A percentile compares a stretch with the other conserved stretches of the same genome.
phyloP scores from a whole-genome alignment of 2,797 vertebrate species.

The Antennarius maculatus region DNA sequence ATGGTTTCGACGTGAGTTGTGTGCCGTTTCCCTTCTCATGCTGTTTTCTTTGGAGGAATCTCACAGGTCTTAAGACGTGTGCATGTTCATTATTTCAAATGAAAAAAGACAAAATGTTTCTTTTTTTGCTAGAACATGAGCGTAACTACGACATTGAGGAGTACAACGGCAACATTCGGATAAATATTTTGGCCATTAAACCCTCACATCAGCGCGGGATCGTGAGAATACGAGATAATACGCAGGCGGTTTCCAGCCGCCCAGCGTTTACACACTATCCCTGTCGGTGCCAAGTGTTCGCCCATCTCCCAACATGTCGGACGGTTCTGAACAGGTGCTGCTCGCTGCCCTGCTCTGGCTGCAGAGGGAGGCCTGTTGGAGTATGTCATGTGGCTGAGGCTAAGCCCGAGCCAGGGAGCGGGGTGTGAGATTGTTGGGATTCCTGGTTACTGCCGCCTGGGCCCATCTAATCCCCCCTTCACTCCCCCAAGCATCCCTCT shows the following conservation, averaged over 20 bases:
- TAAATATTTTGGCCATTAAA: constrained; percentile 5
- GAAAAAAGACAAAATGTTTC: not conserved
- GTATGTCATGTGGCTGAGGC: constrained; percentile 74
- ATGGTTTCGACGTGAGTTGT: not conserved
- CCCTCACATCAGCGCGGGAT: constrained; percentile 4
- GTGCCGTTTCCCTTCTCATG: not conserved
- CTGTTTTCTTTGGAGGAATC: not conserved
- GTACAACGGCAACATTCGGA: constrained; percentile 5
- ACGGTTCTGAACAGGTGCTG: constrained; percentile 73
- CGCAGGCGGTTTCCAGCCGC: constrained; percentile 20
- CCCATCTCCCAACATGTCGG: constrained; percentile 52
- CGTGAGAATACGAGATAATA: constrained; percentile 26
- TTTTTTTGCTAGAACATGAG: not conserved
- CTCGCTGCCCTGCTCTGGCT: constrained; percentile 46
- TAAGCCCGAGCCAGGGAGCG: constrained; percentile 68
- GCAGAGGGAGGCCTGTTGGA: constrained; percentile 59
- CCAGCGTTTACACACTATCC: constrained; percentile 53
- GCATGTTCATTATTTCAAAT: not conserved
- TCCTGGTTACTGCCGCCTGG: constrained; percentile 78
- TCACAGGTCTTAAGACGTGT: not conserved
- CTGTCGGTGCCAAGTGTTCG: constrained; percentile 49
- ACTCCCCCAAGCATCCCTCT: constrained; percentile 58
- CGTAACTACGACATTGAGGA: not conserved
- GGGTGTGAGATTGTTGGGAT: constrained; percentile 82
- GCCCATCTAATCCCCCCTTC: constrained; percentile 74